phyloP scores from a whole-genome alignment of 2,888 invertebrate species.

The Abscondita cerata region DNA sequence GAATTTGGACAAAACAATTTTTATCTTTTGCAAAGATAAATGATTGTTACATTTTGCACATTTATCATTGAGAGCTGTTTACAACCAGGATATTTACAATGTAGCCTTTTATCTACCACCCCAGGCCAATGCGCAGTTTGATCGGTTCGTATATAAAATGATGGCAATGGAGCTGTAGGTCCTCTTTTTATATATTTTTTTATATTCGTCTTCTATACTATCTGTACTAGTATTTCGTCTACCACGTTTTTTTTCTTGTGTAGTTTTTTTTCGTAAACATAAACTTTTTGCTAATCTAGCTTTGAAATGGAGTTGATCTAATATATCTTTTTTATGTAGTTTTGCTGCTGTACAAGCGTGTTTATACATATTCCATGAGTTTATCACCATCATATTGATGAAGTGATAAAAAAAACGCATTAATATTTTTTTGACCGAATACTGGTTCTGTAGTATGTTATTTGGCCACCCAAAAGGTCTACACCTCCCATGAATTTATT shows the following conservation, averaged over 20 bases:
- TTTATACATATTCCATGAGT: slow-evolving; percentile 7
- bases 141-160: background rate
- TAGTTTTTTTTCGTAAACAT: no score
- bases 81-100: no score
- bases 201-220: no score
- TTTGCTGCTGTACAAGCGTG: no score
- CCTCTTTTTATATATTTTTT: slow-evolving; percentile 8
- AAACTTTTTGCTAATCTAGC: slow-evolving; percentile 9
- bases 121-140: slow-evolving; percentile 1
- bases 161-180: background rate
- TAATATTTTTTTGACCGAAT: slow-evolving; percentile 21
- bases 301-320: slow-evolving; percentile 10
- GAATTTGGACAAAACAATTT: no score
- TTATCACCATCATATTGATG: slow-evolving; percentile 19
- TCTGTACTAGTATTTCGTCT: no score
- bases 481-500: slow-evolving; percentile 28
- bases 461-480: slow-evolving; percentile 22
- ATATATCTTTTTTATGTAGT: slow-evolving; percentile 12
- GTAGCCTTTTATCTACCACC: no score
- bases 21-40: no score
- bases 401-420: slow-evolving; percentile 19
- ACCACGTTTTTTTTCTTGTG: no score
- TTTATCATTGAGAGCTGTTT: no score
- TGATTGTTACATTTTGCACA: no score
- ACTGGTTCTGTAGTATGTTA: slow-evolving; percentile 19